Percentiles rank a stretch among this genome's conserved stretches.
phyloP scores from a whole-genome alignment of 2,888 invertebrate genomes.

The Nephrotoma guestfalica region DNA sequence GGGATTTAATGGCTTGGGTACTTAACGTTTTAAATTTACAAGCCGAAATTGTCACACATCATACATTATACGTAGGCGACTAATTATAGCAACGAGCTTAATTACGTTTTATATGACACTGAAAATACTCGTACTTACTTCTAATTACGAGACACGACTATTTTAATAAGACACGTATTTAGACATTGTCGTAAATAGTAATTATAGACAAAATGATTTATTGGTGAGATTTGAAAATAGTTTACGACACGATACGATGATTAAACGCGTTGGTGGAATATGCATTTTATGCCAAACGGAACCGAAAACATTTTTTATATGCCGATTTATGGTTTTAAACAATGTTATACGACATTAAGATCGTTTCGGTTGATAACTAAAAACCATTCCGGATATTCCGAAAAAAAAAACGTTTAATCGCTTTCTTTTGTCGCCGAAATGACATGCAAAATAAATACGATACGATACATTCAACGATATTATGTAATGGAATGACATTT shows the following conservation, averaged over 20 bases:
- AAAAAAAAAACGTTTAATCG: neutral
- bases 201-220: neutral
- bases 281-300: neutral
- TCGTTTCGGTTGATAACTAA: neutral
- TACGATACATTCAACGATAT: neutral
- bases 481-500: neutral
- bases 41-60: too few species aligned
- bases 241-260: neutral
- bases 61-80: too few species aligned
- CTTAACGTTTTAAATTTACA: too few species aligned
- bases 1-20: neutral
- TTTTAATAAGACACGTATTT: too few species aligned
- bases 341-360: neutral
- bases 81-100: too few species aligned
- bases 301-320: neutral
- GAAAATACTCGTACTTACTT: too few species aligned
- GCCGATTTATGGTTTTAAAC: neutral
- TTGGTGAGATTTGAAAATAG: neutral
- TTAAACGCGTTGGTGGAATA: neutral
- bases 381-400: neutral
- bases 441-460: neutral
- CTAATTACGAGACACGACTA: too few species aligned
- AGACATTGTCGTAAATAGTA: neutral
- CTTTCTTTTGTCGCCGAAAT: neutral
- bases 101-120: too few species aligned